A percentile compares a stretch with the other conserved stretches of the same genome.
phyloP scores from a whole-genome alignment of 1,140 invertebrate species.

The Arion vulgaris region DNA sequence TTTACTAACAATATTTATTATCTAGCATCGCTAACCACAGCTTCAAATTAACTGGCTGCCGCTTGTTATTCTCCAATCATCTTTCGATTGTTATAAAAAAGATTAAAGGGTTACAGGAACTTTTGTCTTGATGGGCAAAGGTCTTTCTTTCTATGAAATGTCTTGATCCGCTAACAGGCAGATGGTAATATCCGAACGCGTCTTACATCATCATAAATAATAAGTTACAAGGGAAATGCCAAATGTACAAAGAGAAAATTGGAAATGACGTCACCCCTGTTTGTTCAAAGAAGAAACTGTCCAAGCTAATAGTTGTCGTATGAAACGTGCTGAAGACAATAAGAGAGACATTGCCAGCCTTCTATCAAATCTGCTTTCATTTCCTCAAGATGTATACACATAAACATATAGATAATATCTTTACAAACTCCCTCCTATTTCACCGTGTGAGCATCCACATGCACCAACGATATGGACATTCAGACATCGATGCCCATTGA shows the following conservation, averaged over 20 bases:
- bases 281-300: neutral
- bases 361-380: neutral
- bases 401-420: neutral
- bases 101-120: neutral
- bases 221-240: slow-evolving; percentile 10
- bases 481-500: neutral
- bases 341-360: neutral
- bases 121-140: neutral
- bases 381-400: neutral
- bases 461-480: neutral
- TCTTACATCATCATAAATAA: slow-evolving; percentile 14
- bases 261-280: slow-evolving; percentile 11
- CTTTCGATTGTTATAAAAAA: slow-evolving; percentile 21
- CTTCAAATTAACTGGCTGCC: slow-evolving; percentile 30
- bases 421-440: neutral
- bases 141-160: slow-evolving; percentile 12
- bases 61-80: slow-evolving; percentile 29
- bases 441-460: neutral
- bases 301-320: neutral
- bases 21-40: neutral
- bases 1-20: slow-evolving; percentile 25
- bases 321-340: neutral
- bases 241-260: neutral
- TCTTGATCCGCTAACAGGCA: slow-evolving; percentile 7
- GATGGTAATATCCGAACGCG: slow-evolving; percentile 18